These are phyloP conservation scores for Andrena bicolor DNA, from an alignment of 2,888 invertebrate genomes.

Conservation along the genomic window DNA sequence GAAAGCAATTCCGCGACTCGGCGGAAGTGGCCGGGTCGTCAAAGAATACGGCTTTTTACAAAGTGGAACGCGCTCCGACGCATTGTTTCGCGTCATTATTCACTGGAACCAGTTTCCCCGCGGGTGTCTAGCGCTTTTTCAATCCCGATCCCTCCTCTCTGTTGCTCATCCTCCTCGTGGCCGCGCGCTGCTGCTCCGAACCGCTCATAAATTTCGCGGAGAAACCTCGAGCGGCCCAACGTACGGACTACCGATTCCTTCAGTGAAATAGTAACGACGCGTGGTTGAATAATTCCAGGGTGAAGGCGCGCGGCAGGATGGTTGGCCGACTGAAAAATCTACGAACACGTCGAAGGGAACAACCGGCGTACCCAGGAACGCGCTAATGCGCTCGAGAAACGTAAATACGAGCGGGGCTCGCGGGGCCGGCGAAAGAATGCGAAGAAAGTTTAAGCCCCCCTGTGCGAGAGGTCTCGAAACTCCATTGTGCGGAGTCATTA, in stretches of 20 bases:
- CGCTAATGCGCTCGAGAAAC: conserved; percentile 46
- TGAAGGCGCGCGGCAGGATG: neutral
- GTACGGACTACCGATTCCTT: neutral
- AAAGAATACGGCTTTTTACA: conserved; percentile 67
- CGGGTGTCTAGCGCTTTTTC: neutral
- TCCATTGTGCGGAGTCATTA: conserved; percentile 54
- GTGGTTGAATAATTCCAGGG: conserved; percentile 33
- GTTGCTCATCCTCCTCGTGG: neutral
- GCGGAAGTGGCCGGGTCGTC: conserved; percentile 50
- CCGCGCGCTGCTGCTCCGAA: neutral
- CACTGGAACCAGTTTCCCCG: conserved; percentile 78
- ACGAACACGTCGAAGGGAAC: neutral
- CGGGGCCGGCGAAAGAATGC: conserved; percentile 31
- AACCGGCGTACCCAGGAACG: neutral
- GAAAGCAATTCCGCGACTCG: conserved; percentile 42
- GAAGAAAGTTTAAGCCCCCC: conserved; percentile 32
- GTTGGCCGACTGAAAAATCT: conserved; percentile 22
- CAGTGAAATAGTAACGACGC: conserved; percentile 20
- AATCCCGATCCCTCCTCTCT: neutral
- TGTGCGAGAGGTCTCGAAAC: conserved; percentile 45
- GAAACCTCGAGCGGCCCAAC: neutral
- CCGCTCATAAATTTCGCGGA: conserved; percentile 19
- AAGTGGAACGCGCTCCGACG: conserved; percentile 51
- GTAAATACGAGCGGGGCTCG: conserved; percentile 37
- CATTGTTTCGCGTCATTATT: conserved; percentile 78